Percentiles rank a stretch among this genome's conserved stretches.
These are phyloP conservation scores for Phymatocera aterrima DNA, from an alignment of 2,888 invertebrate species.

Conservation along the genomic window DNA sequence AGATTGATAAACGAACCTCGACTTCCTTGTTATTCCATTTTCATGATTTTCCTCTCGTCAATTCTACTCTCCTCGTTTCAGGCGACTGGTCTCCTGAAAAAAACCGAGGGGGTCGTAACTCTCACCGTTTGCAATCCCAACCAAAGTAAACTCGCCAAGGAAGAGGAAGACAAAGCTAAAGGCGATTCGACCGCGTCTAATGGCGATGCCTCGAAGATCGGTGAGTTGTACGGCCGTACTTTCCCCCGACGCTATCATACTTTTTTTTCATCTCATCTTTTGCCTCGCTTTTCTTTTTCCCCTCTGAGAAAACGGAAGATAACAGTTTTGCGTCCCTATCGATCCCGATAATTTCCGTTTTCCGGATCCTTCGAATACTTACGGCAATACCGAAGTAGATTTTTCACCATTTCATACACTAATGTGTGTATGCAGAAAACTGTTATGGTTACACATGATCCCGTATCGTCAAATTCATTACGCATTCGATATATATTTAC, in stretches of 20 bases:
- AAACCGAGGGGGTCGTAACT: conserved; percentile 90
- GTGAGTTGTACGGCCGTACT: too few species aligned
- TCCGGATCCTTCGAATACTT: too few species aligned
- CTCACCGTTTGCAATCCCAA: conserved; percentile 91
- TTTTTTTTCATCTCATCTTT: not conserved
- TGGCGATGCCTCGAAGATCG: not conserved
- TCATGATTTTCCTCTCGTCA: not conserved
- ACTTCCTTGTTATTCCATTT: not conserved
- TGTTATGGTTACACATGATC: too few species aligned
- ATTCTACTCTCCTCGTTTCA: conserved; percentile 72
- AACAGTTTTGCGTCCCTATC: too few species aligned
- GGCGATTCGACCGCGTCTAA: conserved; percentile 57
- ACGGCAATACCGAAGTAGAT: too few species aligned
- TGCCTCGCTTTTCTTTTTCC: not conserved
- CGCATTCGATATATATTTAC: too few species aligned
- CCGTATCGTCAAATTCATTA: too few species aligned
- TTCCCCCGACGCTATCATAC: too few species aligned
- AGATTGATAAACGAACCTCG: not conserved
- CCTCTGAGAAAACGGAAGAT: too few species aligned
- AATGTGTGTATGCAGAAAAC: too few species aligned
- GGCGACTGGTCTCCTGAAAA: conserved; percentile 90
- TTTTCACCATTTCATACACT: too few species aligned
- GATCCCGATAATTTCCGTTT: too few species aligned
- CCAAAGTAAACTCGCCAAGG: conserved; percentile 81
- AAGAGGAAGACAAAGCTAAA: conserved; percentile 73